Evolutionary conservation across 2,888 invertebrate genomes (phyloP), one percentile per base, ranked within the genome.

Genomic region (Parasteatoda lunata): DNA sequence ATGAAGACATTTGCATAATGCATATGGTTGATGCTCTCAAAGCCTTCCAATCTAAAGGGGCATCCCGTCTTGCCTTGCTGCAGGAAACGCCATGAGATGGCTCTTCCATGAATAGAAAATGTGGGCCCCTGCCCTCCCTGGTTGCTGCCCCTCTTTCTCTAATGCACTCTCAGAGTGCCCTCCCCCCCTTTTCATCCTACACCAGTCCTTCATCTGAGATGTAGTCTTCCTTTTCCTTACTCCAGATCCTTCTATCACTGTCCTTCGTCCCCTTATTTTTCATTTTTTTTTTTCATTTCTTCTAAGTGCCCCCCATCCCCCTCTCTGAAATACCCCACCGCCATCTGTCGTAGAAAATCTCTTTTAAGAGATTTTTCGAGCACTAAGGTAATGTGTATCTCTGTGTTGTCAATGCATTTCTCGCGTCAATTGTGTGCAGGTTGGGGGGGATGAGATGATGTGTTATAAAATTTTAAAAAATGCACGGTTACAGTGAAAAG

Each of bases 61-160:
- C 77, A 69, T 47, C 30, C 30, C n/a, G 15, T 77, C 51, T 64
- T 77, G 52, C 68, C 75, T 75, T 59, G 66, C 64, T 80, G 77
- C 85, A 80, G 85, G 84, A 85, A 85, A 85, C 76, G 79, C 75
- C 65, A 85, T 71, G 66, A 72, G 54, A 65, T 77, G 72, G 78
- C 66, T 48, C 66, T 78, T 77, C 76, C 65, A 85, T 85, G 84
- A 85, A 85, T 85, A 85, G 84, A 85, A 79, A 79, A 85, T 85
- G 84, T 78, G 73, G 75, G 66, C 49, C 84, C 54, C 30, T 49
- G 75, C 84, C 69, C 78, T 72, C 78, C 84, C 68, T 15, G 45
- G 75, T 78, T 49, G 68, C 59, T 72, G 69, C 84, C 84, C 68
- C 30, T 51, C 79, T 79, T 64, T 73, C 49, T 72, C 78, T 84